Evolutionary conservation across 2,888 invertebrate genomes (phyloP), one percentile per base, ranked within the genome.

Genomic region (Spisula subtruncata): DNA sequence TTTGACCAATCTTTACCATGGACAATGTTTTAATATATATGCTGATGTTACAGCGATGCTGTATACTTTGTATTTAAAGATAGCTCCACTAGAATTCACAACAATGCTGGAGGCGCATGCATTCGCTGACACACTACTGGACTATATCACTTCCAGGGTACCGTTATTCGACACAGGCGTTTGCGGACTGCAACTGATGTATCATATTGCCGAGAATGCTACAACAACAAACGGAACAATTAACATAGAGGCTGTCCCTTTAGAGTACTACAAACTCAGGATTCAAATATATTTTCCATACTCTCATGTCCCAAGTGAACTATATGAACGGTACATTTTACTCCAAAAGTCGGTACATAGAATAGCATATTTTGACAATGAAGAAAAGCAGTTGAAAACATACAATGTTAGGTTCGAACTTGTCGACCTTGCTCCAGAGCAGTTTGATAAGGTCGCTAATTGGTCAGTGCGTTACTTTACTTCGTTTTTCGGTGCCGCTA

Each of bases 171-270:
- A 16, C 4, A 10, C 1, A 35, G 5, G 66, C 20, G 14, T 66
- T 35, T 83, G 83, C 35, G 66, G 41, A 10, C 41, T 46, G 25
- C 66, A 83, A 35, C 29, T 82, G 35, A 25, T 60, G 18, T 66
- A 83, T 16, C 46, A 83, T 20, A 29, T 32, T 29, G 29, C 66
- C 46, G n/a, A 41, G n/a, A 25, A 41, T 14, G 12, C 41, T 1
- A 32, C 32, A 0, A 35, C 35, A 60, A 56, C 35, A 60, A 66
- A 41, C 46, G 0, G 10, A 1, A 25, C 25, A n/a, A 25, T 1
- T 29, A 16, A 8, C 18, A 14, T 46, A 41, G 35, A 66, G n/a
- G n/a, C 32, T 46, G 16, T 56, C n/a, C 41, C 16, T 2, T 14
- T 66, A 14, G n/a, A 46, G 12, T 66, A 56, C 20, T 82, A 54